Conservation (phyloP, 2,888 invertebrate genomes). For the Schrankia costaestrigalis region DNA sequence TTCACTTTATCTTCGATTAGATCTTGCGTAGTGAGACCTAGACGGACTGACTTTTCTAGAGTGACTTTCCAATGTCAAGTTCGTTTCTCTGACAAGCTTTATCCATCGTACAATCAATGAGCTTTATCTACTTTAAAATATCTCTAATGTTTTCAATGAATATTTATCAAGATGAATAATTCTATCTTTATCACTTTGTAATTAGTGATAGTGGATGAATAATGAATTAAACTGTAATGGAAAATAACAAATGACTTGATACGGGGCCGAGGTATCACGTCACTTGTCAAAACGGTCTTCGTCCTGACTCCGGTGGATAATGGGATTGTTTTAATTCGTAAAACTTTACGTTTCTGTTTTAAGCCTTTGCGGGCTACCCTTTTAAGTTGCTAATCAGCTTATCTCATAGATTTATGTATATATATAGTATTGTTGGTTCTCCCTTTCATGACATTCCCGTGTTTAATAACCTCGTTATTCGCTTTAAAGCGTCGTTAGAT, state of each 20-base stretch:
- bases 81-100: too few species aligned
- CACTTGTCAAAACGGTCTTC: slow-evolving; percentile 39
- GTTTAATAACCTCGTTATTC: slow-evolving; percentile 33
- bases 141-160: too few species aligned
- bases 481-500: slow-evolving; percentile 8
- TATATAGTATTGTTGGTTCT: slow-evolving; percentile 36
- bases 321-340: slow-evolving; percentile 64
- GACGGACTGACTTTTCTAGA: too few species aligned
- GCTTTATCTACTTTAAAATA: too few species aligned
- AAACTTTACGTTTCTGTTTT: slow-evolving; percentile 45
- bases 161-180: neutral
- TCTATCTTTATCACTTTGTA: too few species aligned
- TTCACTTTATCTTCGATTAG: too few species aligned
- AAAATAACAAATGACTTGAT: slow-evolving; percentile 32
- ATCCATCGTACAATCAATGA: too few species aligned
- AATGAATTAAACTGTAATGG: slow-evolving; percentile 2
- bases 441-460: slow-evolving; percentile 38
- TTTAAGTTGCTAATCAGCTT: slow-evolving; percentile 70
- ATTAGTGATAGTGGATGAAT: neutral
- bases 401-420: slow-evolving; percentile 55
- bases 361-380: slow-evolving; percentile 49
- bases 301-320: slow-evolving; percentile 47
- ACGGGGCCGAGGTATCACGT: slow-evolving; percentile 20
- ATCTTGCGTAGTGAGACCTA: too few species aligned
- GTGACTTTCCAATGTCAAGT: too few species aligned